Evolutionary conservation across 2,797 vertebrate genomes (phyloP).

Genomic region (Natrix natrix): DNA sequence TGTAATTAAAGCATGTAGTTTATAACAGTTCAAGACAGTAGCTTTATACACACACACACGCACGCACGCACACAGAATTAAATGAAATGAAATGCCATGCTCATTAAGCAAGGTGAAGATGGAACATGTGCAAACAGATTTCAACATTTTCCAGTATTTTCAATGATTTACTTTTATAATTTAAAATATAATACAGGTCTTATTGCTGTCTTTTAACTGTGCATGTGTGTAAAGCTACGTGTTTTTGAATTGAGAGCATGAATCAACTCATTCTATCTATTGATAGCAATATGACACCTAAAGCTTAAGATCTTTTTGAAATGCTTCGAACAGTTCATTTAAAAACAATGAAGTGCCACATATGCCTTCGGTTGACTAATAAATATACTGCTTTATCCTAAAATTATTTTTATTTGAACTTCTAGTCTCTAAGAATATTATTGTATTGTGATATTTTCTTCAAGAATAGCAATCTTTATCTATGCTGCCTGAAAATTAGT

Average conservation of each 20-base stretch:
- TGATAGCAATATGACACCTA: background rate
- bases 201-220: background rate
- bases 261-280: background rate
- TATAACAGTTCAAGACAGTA: background rate
- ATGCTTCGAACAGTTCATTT: background rate
- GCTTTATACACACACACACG: background rate
- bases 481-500: background rate
- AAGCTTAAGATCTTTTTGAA: background rate
- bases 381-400: background rate
- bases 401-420: background rate
- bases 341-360: background rate
- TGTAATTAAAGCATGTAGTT: background rate
- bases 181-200: background rate
- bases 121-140: background rate
- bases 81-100: background rate
- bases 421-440: background rate
- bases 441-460: background rate
- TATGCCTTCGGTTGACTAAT: background rate
- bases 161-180: background rate
- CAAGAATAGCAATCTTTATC: background rate
- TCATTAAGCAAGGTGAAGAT: background rate
- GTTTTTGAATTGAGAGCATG: background rate
- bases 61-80: background rate
- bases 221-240: background rate
- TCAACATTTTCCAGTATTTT: background rate